A percentile compares a stretch with the other conserved stretches of the same genome.
phyloP scores from a whole-genome alignment of 2,888 invertebrate genomes.

The Lysandra bellargus region DNA sequence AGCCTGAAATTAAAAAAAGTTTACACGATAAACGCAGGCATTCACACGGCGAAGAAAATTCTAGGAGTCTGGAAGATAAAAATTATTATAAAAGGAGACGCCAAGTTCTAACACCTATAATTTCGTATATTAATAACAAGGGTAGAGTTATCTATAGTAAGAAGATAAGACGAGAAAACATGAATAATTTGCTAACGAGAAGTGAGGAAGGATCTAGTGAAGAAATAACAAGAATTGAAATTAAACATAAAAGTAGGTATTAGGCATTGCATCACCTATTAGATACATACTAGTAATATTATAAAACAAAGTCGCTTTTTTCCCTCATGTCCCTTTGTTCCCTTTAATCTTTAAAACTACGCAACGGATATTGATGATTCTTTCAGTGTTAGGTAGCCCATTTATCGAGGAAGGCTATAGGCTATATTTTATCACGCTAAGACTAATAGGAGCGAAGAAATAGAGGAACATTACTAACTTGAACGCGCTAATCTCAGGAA shows the following conservation, averaged over 20 bases:
- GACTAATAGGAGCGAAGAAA: too few species aligned
- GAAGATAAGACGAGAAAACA: slow-evolving; percentile 63
- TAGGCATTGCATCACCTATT: background rate
- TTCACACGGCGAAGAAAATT: slow-evolving; percentile 38
- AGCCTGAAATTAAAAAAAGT: background rate
- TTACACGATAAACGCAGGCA: background rate
- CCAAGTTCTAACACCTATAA: slow-evolving; percentile 65
- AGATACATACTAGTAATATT: too few species aligned
- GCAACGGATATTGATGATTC: too few species aligned
- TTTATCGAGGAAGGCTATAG: too few species aligned
- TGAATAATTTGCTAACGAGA: slow-evolving; percentile 63
- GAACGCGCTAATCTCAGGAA: too few species aligned
- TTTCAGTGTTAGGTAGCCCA: too few species aligned
- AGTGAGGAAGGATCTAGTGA: slow-evolving; percentile 41
- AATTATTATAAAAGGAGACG: slow-evolving; percentile 41
- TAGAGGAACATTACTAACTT: too few species aligned
- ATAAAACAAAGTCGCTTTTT: too few species aligned
- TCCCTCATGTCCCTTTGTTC: too few species aligned
- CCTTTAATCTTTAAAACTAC: too few species aligned
- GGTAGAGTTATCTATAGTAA: slow-evolving; percentile 69
- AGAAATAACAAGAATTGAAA: slow-evolving; percentile 36
- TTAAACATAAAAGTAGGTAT: slow-evolving; percentile 36
- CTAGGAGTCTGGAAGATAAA: slow-evolving; percentile 36
- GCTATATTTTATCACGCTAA: too few species aligned
- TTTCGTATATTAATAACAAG: slow-evolving; percentile 67